These are phyloP conservation scores for Pollenia griseotomentosa DNA, from an alignment of 2,888 invertebrate species.

Conservation along the genomic window DNA sequence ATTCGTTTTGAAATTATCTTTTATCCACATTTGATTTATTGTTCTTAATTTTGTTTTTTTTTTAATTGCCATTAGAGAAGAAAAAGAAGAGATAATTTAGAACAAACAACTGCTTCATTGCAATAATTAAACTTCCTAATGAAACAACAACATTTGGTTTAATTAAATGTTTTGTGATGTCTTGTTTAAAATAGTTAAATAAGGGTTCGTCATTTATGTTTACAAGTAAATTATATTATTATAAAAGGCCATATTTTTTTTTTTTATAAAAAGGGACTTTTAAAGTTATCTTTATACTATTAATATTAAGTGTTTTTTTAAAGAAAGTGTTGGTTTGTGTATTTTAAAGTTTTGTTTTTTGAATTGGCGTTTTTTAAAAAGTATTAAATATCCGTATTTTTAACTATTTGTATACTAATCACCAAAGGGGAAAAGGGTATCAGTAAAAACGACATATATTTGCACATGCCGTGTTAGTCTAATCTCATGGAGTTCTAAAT, in stretches of 20 bases:
- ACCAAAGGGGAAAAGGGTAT: too few species aligned
- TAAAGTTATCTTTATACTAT: neutral
- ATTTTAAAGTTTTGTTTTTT: neutral
- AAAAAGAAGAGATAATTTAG: conserved; percentile 38
- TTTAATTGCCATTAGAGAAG: neutral
- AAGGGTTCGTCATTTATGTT: conserved; percentile 18
- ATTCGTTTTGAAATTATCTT: conserved; percentile 59
- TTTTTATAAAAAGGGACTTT: neutral
- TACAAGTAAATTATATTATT: neutral
- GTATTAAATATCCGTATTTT: too few species aligned
- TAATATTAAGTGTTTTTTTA: too few species aligned
- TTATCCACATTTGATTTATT: conserved; percentile 69
- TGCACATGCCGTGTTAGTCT: too few species aligned
- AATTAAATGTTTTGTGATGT: conserved; percentile 38
- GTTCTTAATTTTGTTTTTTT: conserved; percentile 57
- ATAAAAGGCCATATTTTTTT: neutral
- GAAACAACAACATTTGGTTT: conserved; percentile 33
- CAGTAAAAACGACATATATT: too few species aligned
- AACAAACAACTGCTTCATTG: conserved; percentile 65
- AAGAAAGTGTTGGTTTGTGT: neutral
- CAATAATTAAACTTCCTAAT: conserved; percentile 58
- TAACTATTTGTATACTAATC: too few species aligned
- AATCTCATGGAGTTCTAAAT: too few species aligned
- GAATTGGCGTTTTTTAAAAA: too few species aligned
- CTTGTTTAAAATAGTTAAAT: conserved; percentile 8